phyloP scores from a whole-genome alignment of 2,113 vertebrate genomes.

The Plecotus auritus region DNA sequence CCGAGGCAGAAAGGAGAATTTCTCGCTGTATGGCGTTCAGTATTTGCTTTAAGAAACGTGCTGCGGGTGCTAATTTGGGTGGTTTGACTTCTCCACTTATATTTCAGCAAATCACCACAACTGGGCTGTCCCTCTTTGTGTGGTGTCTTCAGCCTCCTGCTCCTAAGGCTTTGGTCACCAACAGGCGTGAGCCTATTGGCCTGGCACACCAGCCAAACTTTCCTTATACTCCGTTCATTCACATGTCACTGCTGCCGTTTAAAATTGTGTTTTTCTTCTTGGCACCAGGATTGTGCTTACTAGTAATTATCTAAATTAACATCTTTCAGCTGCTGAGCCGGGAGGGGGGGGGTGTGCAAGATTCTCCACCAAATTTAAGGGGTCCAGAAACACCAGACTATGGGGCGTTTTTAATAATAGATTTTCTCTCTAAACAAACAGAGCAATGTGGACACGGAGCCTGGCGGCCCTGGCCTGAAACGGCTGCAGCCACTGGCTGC shows the following conservation, averaged over 20 bases:
- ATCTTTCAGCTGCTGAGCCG: background rate
- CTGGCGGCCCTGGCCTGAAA: background rate
- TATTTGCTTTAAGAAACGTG: background rate
- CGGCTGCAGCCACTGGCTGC: background rate
- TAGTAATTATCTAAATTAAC: background rate
- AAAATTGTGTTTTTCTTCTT: background rate
- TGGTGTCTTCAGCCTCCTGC: background rate
- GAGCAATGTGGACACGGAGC: background rate
- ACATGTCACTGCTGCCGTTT: background rate
- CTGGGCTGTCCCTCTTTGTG: background rate
- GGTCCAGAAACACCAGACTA: background rate
- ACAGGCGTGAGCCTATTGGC: background rate
- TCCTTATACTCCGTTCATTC: background rate
- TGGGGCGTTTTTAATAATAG: background rate
- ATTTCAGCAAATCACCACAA: background rate
- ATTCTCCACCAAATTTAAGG: background rate
- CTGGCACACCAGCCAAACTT: background rate
- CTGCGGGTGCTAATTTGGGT: background rate
- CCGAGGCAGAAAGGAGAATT: background rate
- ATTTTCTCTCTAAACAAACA: background rate
- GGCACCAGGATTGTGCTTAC: background rate
- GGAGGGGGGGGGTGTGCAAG: fast-evolving
- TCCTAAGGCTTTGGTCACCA: background rate
- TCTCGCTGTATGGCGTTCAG: background rate
- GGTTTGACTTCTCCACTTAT: background rate